phyloP scores from a whole-genome alignment of 2,797 vertebrate species.

The Cottoperca gobio region DNA sequence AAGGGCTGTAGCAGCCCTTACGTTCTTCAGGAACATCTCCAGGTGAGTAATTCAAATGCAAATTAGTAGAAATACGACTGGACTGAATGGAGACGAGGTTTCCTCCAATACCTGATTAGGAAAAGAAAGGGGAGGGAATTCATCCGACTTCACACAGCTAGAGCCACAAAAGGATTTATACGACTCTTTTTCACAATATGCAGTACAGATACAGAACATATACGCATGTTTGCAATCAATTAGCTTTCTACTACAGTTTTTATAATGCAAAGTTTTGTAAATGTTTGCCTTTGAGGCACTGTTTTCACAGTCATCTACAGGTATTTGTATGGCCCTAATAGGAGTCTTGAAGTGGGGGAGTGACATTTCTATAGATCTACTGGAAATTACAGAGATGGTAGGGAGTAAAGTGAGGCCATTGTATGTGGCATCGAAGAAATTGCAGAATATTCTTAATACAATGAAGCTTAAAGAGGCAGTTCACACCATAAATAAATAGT shows the following conservation, averaged over 20 bases:
- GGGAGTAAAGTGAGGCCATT: neutral
- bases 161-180: neutral
- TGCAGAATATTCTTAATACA: too few relatives aligned
- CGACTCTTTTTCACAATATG: neutral
- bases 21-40: conserved; percentile 88
- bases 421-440: neutral
- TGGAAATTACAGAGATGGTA: neutral
- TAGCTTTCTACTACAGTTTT: neutral
- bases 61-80: conserved; percentile 94
- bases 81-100: conserved; percentile 96
- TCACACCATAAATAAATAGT: too few relatives aligned
- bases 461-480: too few relatives aligned
- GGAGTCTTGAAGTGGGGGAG: neutral
- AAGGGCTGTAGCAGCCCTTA: conserved; percentile 86
- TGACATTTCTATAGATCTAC: neutral
- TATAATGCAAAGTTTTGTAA: neutral
- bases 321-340: neutral
- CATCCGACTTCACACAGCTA: neutral
- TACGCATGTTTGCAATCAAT: neutral
- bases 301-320: neutral
- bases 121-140: neutral
- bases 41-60: conserved; percentile 89
- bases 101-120: conserved; percentile 94
- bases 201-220: neutral
- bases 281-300: neutral